These are phyloP conservation scores for Microctenopoma stevenorrisi DNA, from an alignment of 2,797 vertebrate genomes.

Conservation along the genomic window DNA sequence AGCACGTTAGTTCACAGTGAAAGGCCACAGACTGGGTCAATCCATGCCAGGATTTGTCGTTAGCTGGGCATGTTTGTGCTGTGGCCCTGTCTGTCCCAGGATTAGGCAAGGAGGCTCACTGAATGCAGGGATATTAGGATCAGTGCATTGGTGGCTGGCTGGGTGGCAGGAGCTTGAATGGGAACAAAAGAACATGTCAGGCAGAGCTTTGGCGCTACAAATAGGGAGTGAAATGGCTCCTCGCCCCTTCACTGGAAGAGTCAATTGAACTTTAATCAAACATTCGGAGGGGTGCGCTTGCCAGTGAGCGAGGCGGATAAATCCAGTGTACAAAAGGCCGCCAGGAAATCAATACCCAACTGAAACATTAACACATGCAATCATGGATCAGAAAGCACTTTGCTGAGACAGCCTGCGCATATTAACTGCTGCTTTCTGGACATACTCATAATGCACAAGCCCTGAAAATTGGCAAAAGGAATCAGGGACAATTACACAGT, in stretches of 20 bases:
- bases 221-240: constrained; percentile 87
- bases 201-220: constrained; percentile 87
- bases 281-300: constrained; percentile 85
- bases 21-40: constrained; percentile 42
- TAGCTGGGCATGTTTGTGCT: constrained; percentile 77
- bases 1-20: constrained; percentile 24
- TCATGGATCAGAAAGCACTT: constrained; percentile 90
- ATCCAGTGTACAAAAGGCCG: constrained; percentile 90
- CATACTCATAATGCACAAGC: constrained; percentile 78
- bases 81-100: constrained; percentile 82
- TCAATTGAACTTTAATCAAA: constrained; percentile 97
- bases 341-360: constrained; percentile 93
- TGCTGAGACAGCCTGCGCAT: constrained; percentile 88
- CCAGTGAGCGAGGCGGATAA: constrained; percentile 84
- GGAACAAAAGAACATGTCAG: constrained; percentile 90
- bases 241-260: constrained; percentile 85
- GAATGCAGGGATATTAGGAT: constrained; percentile 88
- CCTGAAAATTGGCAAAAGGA: constrained; percentile 64
- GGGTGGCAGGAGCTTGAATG: constrained; percentile 90
- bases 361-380: constrained; percentile 94
- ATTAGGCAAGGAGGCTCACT: constrained; percentile 83
- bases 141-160: constrained; percentile 85
- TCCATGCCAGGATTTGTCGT: constrained; percentile 85
- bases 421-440: constrained; percentile 85
- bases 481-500: constrained; percentile 65